phyloP scores from a whole-genome alignment of 2,888 invertebrate genomes.

The Gymnocheta viridis region DNA sequence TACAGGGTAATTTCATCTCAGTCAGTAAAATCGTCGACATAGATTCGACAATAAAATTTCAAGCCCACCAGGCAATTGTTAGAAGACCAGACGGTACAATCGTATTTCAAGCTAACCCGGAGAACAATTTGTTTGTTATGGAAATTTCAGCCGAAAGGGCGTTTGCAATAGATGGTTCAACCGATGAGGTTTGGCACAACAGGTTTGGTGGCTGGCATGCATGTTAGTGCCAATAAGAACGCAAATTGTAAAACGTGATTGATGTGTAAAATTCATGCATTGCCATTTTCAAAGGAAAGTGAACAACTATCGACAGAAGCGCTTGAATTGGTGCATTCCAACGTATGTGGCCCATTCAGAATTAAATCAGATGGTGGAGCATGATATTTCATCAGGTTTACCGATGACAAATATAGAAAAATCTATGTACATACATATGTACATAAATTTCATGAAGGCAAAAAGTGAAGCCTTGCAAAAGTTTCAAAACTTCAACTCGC shows the following conservation, averaged over 20 bases:
- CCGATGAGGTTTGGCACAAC: constrained; percentile 14
- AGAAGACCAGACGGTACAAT: constrained; percentile 32
- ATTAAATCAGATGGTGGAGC: constrained; percentile 9
- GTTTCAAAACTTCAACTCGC: constrained; percentile 43
- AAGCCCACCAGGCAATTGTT: constrained; percentile 44
- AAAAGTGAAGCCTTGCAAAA: constrained; percentile 39
- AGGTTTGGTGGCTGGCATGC: not conserved
- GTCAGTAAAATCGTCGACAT: constrained; percentile 68
- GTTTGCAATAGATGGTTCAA: not conserved
- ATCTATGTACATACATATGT: too few relatives aligned
- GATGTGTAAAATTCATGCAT: constrained; percentile 24
- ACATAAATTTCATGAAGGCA: constrained; percentile 31
- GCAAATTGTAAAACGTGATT: not conserved
- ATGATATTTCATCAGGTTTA: constrained; percentile 32
- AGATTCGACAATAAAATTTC: constrained; percentile 60
- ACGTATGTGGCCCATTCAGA: constrained; percentile 23
- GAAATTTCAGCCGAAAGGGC: not conserved
- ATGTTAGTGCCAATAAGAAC: too few relatives aligned
- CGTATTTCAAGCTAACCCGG: constrained; percentile 34
- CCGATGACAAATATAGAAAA: constrained; percentile 51
- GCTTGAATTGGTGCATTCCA: constrained; percentile 36
- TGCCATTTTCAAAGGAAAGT: constrained; percentile 6
- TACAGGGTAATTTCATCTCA: constrained; percentile 66
- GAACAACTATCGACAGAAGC: not conserved
- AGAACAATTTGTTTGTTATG: constrained; percentile 43